Evolutionary conservation across 2,113 vertebrate species (phyloP), one percentile per base, ranked within the genome.

Genomic region (Microtus montanus): DNA sequence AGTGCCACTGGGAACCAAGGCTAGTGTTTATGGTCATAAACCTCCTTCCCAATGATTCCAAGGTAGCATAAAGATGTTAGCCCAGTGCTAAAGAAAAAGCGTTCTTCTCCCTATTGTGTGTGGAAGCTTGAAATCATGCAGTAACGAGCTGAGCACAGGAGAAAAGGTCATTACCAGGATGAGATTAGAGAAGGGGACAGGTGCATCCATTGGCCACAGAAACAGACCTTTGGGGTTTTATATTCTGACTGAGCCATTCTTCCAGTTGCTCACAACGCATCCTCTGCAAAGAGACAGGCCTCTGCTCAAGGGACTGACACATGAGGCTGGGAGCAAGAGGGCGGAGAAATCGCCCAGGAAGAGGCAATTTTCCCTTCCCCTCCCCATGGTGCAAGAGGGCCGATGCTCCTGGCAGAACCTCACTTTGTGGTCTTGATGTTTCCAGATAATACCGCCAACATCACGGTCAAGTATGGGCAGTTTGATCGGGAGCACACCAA

Each of bases 371-470:
- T 30, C 9, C 54, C 15, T 19, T 3, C 15, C 54, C 54, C 54
- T 7, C 47, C 22, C 38, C 9, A 1, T 30, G 41, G 38, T 20
- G 2, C 28, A 6, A 4, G 0, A 64, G 15, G 15, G 30, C 0
- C 0, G 47, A 47, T 22, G 1, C 68, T 87, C 15, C n/a, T 13
- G 15, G 28, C 61, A 68, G 8, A 63, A 9, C n/a, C 90, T 96
- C 41, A 97, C 54, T 58, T 73, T 19, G 4, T 17, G n/a, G 77
- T 44, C 52, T 89, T 75, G 89, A 4, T 93, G 80, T 95, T 97
- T 97, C 41, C 98, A 99, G 99, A 99, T 97, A 99, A 98, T 98
- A 99, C 99, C 0, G 99, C 99, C 15, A 99, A 98, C 84, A 93
- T 99, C 96, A 94, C 98, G 0, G 98, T 99, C 97, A 99, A 98